Conservation (phyloP, 1,140 invertebrate genomes). For the Adelges cooleyi region DNA sequence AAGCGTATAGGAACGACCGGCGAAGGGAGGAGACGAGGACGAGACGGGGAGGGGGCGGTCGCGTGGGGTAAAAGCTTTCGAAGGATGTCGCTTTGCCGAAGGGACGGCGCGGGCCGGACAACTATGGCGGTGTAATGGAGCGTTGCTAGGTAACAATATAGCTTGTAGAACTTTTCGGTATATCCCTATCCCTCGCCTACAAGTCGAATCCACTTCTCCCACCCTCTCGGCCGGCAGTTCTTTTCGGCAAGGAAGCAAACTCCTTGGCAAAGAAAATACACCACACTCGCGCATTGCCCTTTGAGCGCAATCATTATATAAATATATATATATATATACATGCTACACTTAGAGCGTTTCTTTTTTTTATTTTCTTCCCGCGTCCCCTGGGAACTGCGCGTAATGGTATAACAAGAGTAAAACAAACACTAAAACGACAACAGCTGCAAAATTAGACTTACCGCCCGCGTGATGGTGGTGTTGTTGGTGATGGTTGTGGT, state of each 20-base stretch:
- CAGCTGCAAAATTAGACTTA: not conserved
- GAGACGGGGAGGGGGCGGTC: not conserved
- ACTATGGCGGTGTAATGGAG: slow-evolving; percentile 33
- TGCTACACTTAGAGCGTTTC: no score
- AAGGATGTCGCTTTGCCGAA: slow-evolving; percentile 6
- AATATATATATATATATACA: no score
- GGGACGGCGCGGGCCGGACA: slow-evolving; percentile 27
- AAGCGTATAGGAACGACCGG: no score
- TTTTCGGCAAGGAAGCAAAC: not conserved
- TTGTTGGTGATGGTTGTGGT: slow-evolving; percentile 33
- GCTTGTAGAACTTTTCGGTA: slow-evolving; percentile 27
- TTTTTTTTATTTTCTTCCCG: no score
- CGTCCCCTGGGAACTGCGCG: no score
- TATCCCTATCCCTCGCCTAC: no score
- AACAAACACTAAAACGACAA: not conserved
- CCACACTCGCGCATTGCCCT: no score
- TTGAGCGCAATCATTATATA: no score
- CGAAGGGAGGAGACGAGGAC: no score
- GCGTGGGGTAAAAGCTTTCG: slow-evolving; percentile 20
- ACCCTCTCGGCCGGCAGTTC: not conserved
- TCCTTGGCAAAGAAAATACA: no score
- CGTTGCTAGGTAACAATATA: slow-evolving; percentile 35
- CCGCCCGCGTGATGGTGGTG: slow-evolving; percentile 18
- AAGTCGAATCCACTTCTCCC: not conserved
- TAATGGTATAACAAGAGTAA: no score